These are phyloP conservation scores for Dendroctonus valens DNA, from an alignment of 1,140 invertebrate species.

Conservation along the genomic window DNA sequence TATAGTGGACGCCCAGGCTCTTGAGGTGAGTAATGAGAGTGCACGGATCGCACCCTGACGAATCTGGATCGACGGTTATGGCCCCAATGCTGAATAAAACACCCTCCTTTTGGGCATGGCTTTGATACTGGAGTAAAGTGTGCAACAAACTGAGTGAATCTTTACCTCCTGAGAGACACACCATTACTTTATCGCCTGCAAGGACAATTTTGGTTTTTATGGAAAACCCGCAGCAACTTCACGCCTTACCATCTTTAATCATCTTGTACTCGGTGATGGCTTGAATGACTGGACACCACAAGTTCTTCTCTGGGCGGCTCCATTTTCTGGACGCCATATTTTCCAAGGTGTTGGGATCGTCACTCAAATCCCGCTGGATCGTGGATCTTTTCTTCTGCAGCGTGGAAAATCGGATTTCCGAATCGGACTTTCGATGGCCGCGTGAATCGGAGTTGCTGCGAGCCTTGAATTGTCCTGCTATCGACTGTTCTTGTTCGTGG, in stretches of 20 bases:
- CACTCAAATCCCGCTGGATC: conserved; percentile 35
- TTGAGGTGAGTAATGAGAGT: conserved; percentile 68
- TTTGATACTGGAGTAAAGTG: conserved; percentile 80
- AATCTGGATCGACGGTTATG: conserved; percentile 69
- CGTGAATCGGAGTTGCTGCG: conserved; percentile 44
- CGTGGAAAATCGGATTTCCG: conserved; percentile 41
- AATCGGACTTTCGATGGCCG: conserved; percentile 36
- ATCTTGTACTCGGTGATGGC: conserved; percentile 82
- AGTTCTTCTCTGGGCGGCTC: conserved; percentile 74
- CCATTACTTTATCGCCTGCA: conserved; percentile 67
- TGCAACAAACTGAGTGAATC: conserved; percentile 82
- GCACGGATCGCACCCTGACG: conserved; percentile 63
- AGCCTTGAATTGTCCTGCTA: conserved; percentile 36
- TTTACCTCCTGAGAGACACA: conserved; percentile 81
- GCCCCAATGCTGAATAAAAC: conserved; percentile 75
- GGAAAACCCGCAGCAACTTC: neutral
- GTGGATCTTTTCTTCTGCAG: conserved; percentile 40
- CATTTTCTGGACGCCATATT: conserved; percentile 52
- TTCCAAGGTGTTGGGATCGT: conserved; percentile 33
- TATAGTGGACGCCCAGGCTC: conserved; percentile 66
- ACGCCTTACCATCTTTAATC: conserved; percentile 66
- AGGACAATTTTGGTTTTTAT: neutral
- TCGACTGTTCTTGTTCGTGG: conserved; percentile 62
- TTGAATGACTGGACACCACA: conserved; percentile 79
- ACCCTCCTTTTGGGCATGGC: conserved; percentile 70